Base-by-base conservation (phyloP, 2,888 invertebrate species). In the Corythucha ciliata region DNA sequence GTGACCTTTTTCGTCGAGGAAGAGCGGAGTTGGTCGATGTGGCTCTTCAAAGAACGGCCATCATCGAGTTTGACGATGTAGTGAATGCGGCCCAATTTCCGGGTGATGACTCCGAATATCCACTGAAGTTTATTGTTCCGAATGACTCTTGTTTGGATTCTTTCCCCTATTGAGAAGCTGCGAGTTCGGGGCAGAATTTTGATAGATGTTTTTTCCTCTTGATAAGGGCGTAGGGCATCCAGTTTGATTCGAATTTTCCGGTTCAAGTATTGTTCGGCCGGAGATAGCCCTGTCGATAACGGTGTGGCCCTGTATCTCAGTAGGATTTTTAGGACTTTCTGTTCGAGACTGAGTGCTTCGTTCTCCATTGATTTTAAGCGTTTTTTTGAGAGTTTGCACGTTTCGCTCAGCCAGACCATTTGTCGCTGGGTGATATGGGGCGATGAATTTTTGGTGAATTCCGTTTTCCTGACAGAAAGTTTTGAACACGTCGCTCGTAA, bases 361-460 rank as follows among this genome's bases (percentile, higher is more conserved):
- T 45, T 39, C 42, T 40, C 52, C 52, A 54, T 56, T 14, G 42
- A 22, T 18, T 16, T 39, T 14, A 55, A 36, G 39, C 42, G 45
- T 1, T 36, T 22, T 29, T 56, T 58, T 5, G 18, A 42, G 8
- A 8, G 42, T 42, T 14, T 26, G 42, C 6, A 42, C 42, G 12
- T 42, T 42, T 7, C 60, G 27, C 55, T 61, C 60, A 2, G 57
- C 59, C 26, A 54, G 39, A 10, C 55, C 58, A 51, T 58, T 58
- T 2, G 58, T 57, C 1, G 54, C 49, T n/a, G 57, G 56, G 20
- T 59, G 58, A 8, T 54, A 55, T 24, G 58, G 58, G 3, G 57
- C 50, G 5, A 51, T 54, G 24, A 51, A 51, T 25, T 44, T 55
- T 24, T 53, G 54, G 2, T 14, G 21, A 7, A 57, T 57, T 3